phyloP scores from a whole-genome alignment of 2,888 invertebrate genomes.

The Philaethria dido region DNA sequence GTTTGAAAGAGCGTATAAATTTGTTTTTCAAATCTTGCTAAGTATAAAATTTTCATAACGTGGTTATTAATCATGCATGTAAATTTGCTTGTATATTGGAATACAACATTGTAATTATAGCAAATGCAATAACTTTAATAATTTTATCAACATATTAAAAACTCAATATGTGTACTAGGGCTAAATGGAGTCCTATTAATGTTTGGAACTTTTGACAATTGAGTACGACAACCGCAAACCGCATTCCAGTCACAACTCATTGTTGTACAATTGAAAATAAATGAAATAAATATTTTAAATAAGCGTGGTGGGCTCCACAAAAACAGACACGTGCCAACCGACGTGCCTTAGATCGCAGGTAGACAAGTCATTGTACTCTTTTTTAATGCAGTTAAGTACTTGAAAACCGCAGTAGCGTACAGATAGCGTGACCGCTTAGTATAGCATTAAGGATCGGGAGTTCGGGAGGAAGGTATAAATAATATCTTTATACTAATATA shows the following conservation, averaged over 20 bases:
- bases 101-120: too few species aligned
- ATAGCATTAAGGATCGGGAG: too few species aligned
- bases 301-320: conserved; percentile 8
- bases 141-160: background rate
- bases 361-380: conserved; percentile 41
- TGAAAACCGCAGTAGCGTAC: background rate
- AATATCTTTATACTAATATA: too few species aligned
- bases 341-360: conserved; percentile 22
- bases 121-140: background rate
- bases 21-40: too few species aligned
- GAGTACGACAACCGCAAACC: conserved; percentile 25
- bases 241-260: conserved; percentile 23
- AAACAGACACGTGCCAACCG: conserved; percentile 25
- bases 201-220: conserved; percentile 25
- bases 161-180: background rate
- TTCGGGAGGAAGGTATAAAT: too few species aligned
- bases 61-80: background rate
- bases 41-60: too few species aligned
- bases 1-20: too few species aligned
- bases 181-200: conserved; percentile 14
- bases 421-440: background rate
- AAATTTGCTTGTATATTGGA: too few species aligned
- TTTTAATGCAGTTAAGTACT: conserved; percentile 32
- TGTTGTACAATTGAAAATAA: conserved; percentile 29
- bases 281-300: conserved; percentile 23